Base-by-base conservation (phyloP, 2,888 invertebrate genomes). In the Cartodere bifasciata region DNA sequence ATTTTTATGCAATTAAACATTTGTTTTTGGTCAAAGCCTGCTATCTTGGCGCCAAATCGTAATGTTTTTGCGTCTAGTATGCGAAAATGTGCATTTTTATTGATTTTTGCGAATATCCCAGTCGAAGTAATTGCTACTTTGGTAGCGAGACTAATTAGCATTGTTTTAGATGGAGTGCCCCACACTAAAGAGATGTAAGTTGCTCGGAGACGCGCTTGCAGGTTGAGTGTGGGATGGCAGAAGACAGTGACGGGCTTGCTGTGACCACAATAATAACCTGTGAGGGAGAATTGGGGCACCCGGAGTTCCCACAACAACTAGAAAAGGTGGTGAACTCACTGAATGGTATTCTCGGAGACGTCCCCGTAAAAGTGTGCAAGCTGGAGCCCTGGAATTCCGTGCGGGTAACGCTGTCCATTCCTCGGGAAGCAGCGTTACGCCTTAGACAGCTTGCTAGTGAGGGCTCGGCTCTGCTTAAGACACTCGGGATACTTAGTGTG, bases 371-470 rank as follows among this genome's bases (percentile, higher is more conserved):
- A 55, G 69, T 82, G 46, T 69, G 72, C 55, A 82, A 82, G 62
- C 76, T 91, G 68, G 94, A 94, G 75, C 94, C 94, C 72, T 95
- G 91, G 91, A 91, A 92, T 70, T 88, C 91, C 50, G 94, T 95
- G 52, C 81, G 90, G 64, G 91, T 95, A 62, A 94, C 92, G 66
- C 81, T 95, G 72, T 88, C 88, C 59, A 88, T 95, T 70, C 92
- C 94, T 53, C 80, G 84, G 60, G 92, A 92, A 66, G 94, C 94
- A 55, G 94, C 94, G 55, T 70, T 82, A 52, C 78, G 88, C 47
- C 70, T 95, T 54, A 75, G 90, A 49, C 86, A 86, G 63, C 68
- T 95, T 57, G 94, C 94, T 43, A 81, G 84, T 53, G 85, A 87
- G 60, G 90, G 91, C 44, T 86, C 87, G 52, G 73, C 82, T 43